Evolutionary conservation across 2,113 vertebrate species (phyloP).

Genomic region (Poicephalus gulielmi): DNA sequence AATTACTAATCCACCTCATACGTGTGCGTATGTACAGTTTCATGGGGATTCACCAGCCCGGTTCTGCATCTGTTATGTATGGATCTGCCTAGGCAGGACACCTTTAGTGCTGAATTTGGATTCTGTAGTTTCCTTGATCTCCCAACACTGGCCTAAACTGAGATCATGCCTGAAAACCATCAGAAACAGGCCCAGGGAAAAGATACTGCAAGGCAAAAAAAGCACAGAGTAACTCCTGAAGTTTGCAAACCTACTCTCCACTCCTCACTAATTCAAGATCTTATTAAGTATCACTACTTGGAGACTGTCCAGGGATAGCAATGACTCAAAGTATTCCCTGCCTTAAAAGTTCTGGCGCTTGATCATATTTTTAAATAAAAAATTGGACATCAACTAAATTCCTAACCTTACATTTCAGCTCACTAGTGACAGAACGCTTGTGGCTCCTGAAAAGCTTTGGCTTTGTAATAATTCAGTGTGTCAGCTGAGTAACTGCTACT

Average conservation of each 20-base stretch:
- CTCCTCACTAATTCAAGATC: neutral
- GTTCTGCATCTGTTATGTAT: neutral
- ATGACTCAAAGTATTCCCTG: neutral
- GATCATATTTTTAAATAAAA: neutral
- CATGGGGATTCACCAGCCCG: neutral
- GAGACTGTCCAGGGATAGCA: neutral
- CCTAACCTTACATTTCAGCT: neutral
- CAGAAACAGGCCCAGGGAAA: neutral
- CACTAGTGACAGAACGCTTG: rapidly evolving
- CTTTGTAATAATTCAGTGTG: neutral
- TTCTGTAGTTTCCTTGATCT: neutral
- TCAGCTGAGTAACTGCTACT: neutral
- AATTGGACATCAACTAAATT: neutral
- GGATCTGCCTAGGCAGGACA: neutral
- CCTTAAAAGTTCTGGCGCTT: neutral
- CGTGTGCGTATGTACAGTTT: neutral
- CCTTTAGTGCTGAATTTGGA: neutral
- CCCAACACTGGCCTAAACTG: neutral
- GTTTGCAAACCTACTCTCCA: neutral
- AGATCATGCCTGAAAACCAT: neutral
- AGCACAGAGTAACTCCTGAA: neutral
- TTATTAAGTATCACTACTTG: neutral
- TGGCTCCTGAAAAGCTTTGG: neutral
- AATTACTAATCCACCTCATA: neutral
- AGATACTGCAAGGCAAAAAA: neutral